A percentile compares a stretch with the other conserved stretches of the same genome.
phyloP scores from a whole-genome alignment of 1,140 invertebrate genomes.

The Rhopalosiphum padi region DNA sequence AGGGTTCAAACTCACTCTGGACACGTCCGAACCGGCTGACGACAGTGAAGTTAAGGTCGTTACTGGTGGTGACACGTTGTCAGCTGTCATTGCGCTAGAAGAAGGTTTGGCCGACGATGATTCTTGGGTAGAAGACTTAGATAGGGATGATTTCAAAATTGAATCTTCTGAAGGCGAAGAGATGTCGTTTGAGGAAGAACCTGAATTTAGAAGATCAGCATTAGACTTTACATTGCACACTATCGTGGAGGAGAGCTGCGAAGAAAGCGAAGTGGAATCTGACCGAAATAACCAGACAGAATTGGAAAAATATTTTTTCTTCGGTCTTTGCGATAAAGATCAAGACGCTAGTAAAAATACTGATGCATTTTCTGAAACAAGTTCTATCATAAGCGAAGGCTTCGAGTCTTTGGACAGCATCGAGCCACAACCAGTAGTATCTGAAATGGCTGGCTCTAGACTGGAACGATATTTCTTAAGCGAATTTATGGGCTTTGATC shows the following conservation, averaged over 20 bases:
- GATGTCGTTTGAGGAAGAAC: slow-evolving; percentile 73
- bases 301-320: slow-evolving; percentile 91
- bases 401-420: slow-evolving; percentile 72
- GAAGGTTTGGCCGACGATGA: slow-evolving; percentile 85
- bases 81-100: slow-evolving; percentile 77
- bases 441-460: slow-evolving; percentile 79
- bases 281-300: slow-evolving; percentile 71
- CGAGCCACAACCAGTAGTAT: slow-evolving; percentile 67
- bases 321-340: slow-evolving; percentile 75
- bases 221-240: slow-evolving; percentile 92
- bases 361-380: slow-evolving; percentile 85
- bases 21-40: slow-evolving; percentile 62
- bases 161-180: slow-evolving; percentile 69
- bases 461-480: slow-evolving; percentile 90
- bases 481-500: slow-evolving; percentile 81
- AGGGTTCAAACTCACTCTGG: slow-evolving; percentile 64
- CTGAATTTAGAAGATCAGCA: slow-evolving; percentile 78
- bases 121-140: slow-evolving; percentile 80
- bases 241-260: slow-evolving; percentile 92
- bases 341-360: slow-evolving; percentile 64
- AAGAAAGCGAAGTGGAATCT: slow-evolving; percentile 82
- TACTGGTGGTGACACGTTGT: slow-evolving; percentile 71
- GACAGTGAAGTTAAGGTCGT: slow-evolving; percentile 68
- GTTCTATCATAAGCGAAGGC: slow-evolving; percentile 84
- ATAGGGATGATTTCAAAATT: slow-evolving; percentile 71